Conservation (phyloP, 2,797 vertebrate genomes). For the Rhinogobio ventralis region DNA sequence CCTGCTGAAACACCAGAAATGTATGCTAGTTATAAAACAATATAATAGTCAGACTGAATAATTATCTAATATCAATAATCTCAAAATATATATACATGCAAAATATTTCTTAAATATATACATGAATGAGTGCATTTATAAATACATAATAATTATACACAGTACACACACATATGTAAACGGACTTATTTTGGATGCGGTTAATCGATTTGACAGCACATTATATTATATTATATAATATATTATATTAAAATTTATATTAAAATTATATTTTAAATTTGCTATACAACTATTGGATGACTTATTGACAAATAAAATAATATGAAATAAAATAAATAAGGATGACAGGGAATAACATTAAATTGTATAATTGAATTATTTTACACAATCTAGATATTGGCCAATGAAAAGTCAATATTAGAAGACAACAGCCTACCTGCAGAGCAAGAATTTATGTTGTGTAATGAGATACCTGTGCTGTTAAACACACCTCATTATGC, state of each 20-base stretch:
- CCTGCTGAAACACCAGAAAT: background rate
- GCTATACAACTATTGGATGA: no score
- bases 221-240: no score
- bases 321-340: no score
- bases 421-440: background rate
- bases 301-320: no score
- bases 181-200: no score
- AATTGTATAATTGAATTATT: background rate
- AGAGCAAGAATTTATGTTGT: background rate
- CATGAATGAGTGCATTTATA: no score
- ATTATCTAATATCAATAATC: background rate
- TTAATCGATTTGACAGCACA: no score
- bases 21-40: background rate
- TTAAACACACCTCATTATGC: constrained; percentile 88
- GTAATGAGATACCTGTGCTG: background rate
- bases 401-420: background rate
- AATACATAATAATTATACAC: no score
- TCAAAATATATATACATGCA: background rate
- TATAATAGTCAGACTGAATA: background rate
- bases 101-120: no score
- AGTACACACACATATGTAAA: no score
- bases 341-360: background rate
- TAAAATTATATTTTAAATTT: no score
- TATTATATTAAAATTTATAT: no score
- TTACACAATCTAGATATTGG: background rate